These are phyloP conservation scores for Gallinago nigripennis DNA, from an alignment of 2,797 vertebrate genomes.

Conservation along the genomic window DNA sequence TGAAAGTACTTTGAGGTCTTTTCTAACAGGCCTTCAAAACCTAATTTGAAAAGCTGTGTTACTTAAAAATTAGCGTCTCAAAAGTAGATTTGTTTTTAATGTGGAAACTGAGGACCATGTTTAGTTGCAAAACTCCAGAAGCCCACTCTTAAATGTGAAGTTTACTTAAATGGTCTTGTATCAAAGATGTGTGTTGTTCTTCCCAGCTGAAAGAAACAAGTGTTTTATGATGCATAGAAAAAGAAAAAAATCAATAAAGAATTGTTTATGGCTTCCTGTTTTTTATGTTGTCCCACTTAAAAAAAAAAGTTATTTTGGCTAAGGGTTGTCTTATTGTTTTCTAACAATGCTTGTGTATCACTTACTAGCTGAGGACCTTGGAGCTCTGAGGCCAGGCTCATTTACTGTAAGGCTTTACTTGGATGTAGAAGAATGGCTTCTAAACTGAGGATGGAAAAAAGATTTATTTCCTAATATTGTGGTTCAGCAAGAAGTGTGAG, in stretches of 20 bases:
- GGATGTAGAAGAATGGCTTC: constrained; percentile 8
- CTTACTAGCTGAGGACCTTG: constrained; percentile 36
- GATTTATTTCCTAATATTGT: constrained; percentile 10
- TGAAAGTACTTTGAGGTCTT: background rate
- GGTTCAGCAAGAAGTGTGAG: background rate
- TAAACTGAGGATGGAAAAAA: constrained; percentile 5
- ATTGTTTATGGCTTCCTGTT: constrained; percentile 63
- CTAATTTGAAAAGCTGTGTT: background rate
- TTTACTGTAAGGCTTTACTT: background rate
- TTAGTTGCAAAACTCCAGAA: background rate
- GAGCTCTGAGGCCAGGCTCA: background rate
- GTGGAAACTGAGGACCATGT: background rate
- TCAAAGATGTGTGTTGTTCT: background rate
- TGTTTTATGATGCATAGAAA: background rate
- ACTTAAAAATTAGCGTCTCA: background rate
- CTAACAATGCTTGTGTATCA: constrained; percentile 49
- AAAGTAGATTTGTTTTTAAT: background rate
- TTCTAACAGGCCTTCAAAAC: background rate
- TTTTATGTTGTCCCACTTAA: background rate
- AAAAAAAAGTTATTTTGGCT: constrained; percentile 18
- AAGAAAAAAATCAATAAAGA: constrained; percentile 36
- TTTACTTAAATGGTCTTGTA: background rate
- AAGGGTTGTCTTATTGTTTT: constrained; percentile 36
- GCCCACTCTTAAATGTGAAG: background rate
- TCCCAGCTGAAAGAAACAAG: constrained; percentile 19